A percentile compares a stretch with the other conserved stretches of the same genome.
phyloP scores from a whole-genome alignment of 2,113 vertebrate species.

The Seriola dumerili region DNA sequence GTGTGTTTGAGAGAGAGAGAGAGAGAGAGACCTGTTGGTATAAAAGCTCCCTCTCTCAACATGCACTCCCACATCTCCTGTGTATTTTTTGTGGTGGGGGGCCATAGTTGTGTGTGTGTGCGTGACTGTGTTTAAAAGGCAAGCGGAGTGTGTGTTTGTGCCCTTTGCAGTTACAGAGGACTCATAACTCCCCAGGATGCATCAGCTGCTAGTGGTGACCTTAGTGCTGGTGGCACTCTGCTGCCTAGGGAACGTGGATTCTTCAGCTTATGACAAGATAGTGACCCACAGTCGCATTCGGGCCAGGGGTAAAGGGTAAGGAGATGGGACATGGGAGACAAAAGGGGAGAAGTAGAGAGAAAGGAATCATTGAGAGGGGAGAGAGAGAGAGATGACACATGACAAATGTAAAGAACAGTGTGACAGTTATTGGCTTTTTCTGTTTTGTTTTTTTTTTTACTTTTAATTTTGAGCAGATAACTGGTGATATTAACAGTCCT shows the following conservation, averaged over 20 bases:
- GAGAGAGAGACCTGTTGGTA: constrained; percentile 79
- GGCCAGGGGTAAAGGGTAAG: constrained; percentile 96
- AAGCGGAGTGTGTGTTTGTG: constrained; percentile 52
- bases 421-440: not conserved
- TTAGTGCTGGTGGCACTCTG: constrained; percentile 83
- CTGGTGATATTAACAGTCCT: not conserved
- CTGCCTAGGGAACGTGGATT: constrained; percentile 84
- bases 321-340: not conserved
- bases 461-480: not conserved
- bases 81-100: constrained; percentile 56
- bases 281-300: constrained; percentile 96
- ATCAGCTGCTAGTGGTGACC: constrained; percentile 79
- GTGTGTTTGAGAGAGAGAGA: constrained; percentile 56
- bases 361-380: not conserved
- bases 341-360: no score
- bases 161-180: constrained; percentile 67
- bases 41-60: constrained; percentile 88
- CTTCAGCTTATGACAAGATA: constrained; percentile 96
- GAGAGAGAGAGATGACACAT: not conserved
- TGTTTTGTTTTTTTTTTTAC: not conserved
- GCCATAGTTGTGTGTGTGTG: not conserved
- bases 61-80: constrained; percentile 79
- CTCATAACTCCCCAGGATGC: constrained; percentile 85
- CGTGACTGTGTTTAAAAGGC: not conserved
- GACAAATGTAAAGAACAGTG: not conserved